Base-by-base conservation (phyloP, 2,113 vertebrate species). In the Pheucticus melanocephalus region DNA sequence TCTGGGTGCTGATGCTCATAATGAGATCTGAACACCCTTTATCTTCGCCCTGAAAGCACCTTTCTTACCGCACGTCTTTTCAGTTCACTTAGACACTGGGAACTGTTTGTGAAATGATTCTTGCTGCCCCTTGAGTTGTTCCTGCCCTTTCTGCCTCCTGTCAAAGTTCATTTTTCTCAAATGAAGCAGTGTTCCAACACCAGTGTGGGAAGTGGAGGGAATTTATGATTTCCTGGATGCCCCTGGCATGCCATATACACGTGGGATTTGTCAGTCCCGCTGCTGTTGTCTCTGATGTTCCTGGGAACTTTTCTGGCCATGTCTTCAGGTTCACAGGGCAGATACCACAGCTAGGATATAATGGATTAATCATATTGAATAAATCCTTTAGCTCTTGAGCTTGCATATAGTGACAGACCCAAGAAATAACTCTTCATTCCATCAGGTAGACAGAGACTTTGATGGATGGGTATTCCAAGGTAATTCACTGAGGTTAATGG, bases 351-450 rank as follows among this genome's bases (percentile, higher is more conserved):
- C 47, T 63, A 37, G 73, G 68, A 57, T 83, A 75, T 56, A 78
- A 93, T 69, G 50, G 75, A 96, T 94, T 88, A 82, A 95, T 96
- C 76, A 75, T 54, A 93, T 8, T 59, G 76, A 83, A 92, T 90
- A 91, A 95, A 83, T 72, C 79, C 54, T 95, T 68, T 94, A 86
- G 80, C 72, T 1, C 1, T 75, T 60, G 80, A 94, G 72, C 80
- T 93, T 90, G 72, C 76, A 82, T 33, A 21, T 13, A 72, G 82
- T 59, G 90, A 90, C 86, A 95, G 72, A 75, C 69, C 8, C 11
- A 30, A 86, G 90, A 83, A 95, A 92, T 96, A 94, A 86, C 72
- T 91, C 79, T 83, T 93, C 56, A 61, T 95, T 94, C 92, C 45
- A 54, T 95, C 85, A 76, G 70, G 82, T 83, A 59, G n/a, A 31